Percentiles rank a stretch among this genome's conserved stretches.
phyloP scores from a whole-genome alignment of 2,113 vertebrate genomes.

The Carollia perspicillata region DNA sequence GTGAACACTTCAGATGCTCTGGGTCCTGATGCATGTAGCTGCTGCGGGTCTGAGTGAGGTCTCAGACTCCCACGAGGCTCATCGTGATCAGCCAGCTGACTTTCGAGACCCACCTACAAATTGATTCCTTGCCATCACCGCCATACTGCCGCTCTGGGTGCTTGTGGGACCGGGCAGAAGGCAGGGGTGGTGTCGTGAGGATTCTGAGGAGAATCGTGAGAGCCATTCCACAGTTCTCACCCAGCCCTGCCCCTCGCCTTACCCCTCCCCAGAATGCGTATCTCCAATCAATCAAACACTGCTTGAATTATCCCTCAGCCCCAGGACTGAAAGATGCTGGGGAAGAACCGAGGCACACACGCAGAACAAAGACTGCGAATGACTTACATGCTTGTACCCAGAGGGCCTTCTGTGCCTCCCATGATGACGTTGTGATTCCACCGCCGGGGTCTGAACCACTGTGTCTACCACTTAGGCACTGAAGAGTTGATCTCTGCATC shows the following conservation, averaged over 20 bases:
- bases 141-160: neutral
- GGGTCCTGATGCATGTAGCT: neutral
- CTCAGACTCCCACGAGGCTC: neutral
- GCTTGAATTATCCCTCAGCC: neutral
- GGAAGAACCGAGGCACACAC: neutral
- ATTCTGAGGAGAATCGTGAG: neutral
- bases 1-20: neutral
- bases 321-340: neutral
- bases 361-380: neutral
- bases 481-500: neutral
- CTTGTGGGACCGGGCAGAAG: neutral
- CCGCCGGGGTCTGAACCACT: neutral
- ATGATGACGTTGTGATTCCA: neutral
- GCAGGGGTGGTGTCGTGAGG: neutral
- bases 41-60: neutral
- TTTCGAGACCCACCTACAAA: neutral
- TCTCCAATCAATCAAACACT: neutral
- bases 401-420: neutral
- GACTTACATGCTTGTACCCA: neutral
- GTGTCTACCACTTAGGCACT: neutral
- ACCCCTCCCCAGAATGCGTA: neutral
- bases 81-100: neutral
- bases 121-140: neutral
- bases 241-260: neutral
- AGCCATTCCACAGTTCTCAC: neutral